Evolutionary conservation across 2,888 invertebrate genomes (phyloP).

Genomic region (Gibbula magus): DNA sequence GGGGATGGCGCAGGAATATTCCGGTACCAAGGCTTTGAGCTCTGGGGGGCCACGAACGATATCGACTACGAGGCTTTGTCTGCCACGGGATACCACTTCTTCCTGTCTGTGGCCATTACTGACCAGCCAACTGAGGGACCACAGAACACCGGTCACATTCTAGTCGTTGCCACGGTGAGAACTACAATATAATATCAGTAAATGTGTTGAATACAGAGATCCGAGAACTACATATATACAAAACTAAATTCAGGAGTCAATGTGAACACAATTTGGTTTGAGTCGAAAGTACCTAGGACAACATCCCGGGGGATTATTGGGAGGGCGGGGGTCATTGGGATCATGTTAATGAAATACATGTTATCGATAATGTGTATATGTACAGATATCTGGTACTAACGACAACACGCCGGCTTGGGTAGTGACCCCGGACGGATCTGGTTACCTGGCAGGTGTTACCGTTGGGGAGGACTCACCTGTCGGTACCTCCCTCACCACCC

Average conservation of each 20-base stretch:
- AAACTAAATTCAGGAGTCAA: too few relatives aligned
- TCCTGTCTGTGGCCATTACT: not conserved
- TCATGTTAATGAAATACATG: not conserved
- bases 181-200: too few relatives aligned
- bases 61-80: not conserved
- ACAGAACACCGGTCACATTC: not conserved
- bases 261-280: too few relatives aligned
- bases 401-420: not conserved
- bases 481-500: not conserved
- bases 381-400: not conserved
- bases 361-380: not conserved
- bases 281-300: too few relatives aligned
- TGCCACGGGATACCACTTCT: not conserved
- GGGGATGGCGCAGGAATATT: not conserved
- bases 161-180: not conserved
- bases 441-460: not conserved
- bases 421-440: not conserved
- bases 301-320: too few relatives aligned
- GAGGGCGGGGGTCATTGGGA: not conserved
- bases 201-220: too few relatives aligned
- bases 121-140: not conserved
- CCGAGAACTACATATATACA: too few relatives aligned
- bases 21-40: not conserved
- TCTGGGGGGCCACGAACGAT: not conserved
- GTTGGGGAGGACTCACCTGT: not conserved